Evolutionary conservation across 2,888 invertebrate genomes (phyloP).

Genomic region (Chaetogeoica ovagalla): DNA sequence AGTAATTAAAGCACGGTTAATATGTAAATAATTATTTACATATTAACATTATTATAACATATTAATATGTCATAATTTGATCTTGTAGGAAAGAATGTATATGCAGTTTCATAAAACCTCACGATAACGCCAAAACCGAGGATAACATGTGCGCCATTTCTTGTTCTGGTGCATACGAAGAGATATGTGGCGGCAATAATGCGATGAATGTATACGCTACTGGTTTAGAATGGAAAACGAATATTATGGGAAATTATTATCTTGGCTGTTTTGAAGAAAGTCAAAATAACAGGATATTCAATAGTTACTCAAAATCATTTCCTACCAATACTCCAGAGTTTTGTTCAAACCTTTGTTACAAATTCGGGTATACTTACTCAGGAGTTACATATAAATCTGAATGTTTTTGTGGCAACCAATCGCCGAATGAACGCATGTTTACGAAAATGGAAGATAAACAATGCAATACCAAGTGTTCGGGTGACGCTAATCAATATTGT

Average conservation of each 20-base stretch:
- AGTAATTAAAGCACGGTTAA: no score
- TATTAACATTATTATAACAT: no score
- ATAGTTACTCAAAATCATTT: slow-evolving; percentile 54
- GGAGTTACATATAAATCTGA: slow-evolving; percentile 54
- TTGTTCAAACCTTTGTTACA: slow-evolving; percentile 55
- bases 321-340: slow-evolving; percentile 54
- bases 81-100: slow-evolving; percentile 31
- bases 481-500: slow-evolving; percentile 55
- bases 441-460: slow-evolving; percentile 54
- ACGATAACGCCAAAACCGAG: slow-evolving; percentile 18
- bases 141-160: slow-evolving; percentile 45
- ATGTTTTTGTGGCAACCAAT: slow-evolving; percentile 56
- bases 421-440: slow-evolving; percentile 22
- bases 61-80: background rate
- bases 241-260: slow-evolving; percentile 40
- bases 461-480: slow-evolving; percentile 55
- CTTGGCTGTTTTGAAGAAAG: slow-evolving; percentile 56
- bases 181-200: slow-evolving; percentile 52
- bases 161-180: slow-evolving; percentile 49
- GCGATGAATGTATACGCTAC: slow-evolving; percentile 49
- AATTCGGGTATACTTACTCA: slow-evolving; percentile 55
- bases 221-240: slow-evolving; percentile 40
- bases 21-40: no score
- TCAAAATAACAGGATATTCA: slow-evolving; percentile 50
- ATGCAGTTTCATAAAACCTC: slow-evolving; percentile 37